Evolutionary conservation across 2,888 invertebrate species (phyloP).

Genomic region (Lucinisca nassula): DNA sequence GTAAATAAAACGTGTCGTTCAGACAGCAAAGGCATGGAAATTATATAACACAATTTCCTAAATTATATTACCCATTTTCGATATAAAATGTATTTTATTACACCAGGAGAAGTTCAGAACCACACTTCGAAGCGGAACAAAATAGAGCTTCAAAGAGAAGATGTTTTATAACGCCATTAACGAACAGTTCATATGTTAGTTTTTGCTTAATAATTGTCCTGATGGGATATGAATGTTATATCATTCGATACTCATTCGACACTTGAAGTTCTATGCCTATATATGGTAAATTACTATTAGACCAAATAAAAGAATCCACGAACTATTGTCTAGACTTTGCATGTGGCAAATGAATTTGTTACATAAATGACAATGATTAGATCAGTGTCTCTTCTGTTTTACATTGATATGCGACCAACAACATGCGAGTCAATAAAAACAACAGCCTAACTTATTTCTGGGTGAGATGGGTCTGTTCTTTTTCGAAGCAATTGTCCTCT

Average conservation of each 20-base stretch:
- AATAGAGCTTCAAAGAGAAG: background rate
- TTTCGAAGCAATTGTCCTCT: too few relatives aligned
- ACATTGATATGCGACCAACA: too few relatives aligned
- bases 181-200: background rate
- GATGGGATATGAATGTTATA: background rate
- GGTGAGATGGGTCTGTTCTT: too few relatives aligned
- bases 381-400: too few relatives aligned
- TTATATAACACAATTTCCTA: too few relatives aligned
- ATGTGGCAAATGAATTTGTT: too few relatives aligned
- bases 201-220: background rate
- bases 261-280: background rate
- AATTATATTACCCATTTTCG: background rate
- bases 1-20: too few relatives aligned
- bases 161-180: background rate
- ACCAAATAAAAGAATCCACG: background rate
- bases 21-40: too few relatives aligned
- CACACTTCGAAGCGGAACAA: background rate
- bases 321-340: too few relatives aligned
- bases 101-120: background rate
- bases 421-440: too few relatives aligned
- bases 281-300: background rate
- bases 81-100: background rate
- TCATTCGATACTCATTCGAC: background rate
- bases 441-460: too few relatives aligned
- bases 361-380: too few relatives aligned